Percentiles rank a stretch among this genome's conserved stretches.
These are phyloP conservation scores for Xiphophorus couchianus DNA, from an alignment of 2,113 vertebrate genomes.

Conservation along the genomic window DNA sequence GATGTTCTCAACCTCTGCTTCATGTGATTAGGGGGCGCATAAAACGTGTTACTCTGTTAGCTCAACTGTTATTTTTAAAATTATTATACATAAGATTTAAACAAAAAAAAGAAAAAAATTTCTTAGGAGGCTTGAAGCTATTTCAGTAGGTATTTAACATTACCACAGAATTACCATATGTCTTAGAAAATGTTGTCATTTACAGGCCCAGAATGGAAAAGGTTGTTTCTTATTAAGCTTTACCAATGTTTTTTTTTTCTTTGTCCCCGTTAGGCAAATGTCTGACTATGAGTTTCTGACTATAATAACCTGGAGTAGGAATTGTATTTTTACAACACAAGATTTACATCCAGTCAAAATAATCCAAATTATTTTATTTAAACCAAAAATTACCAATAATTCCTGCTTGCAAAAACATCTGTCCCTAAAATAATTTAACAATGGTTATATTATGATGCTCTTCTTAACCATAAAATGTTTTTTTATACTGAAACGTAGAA, in stretches of 20 bases:
- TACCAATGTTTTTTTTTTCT: too few relatives aligned
- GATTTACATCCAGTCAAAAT: too few relatives aligned
- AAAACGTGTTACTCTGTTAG: background rate
- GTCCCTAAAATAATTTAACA: background rate
- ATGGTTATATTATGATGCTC: background rate
- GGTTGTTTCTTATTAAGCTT: background rate
- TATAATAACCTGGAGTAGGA: too few relatives aligned
- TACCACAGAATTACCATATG: background rate
- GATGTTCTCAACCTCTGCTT: conserved; percentile 7
- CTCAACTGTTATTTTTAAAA: background rate
- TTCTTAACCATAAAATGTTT: background rate
- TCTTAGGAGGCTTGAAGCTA: background rate
- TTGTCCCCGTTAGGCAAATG: too few relatives aligned
- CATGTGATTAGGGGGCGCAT: conserved; percentile 21
- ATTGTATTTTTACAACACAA: too few relatives aligned
- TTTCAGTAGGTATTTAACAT: background rate
- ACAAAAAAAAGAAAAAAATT: background rate
- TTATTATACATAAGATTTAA: background rate
- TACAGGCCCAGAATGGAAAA: background rate
- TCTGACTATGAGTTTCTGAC: too few relatives aligned
- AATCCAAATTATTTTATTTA: too few relatives aligned
- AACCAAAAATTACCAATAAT: too few relatives aligned
- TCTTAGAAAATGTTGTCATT: background rate
- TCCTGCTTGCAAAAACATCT: background rate
- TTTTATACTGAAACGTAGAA: background rate